These are phyloP conservation scores for Leptobrachium ailaonicum DNA, from an alignment of 2,113 vertebrate genomes.

Conservation along the genomic window DNA sequence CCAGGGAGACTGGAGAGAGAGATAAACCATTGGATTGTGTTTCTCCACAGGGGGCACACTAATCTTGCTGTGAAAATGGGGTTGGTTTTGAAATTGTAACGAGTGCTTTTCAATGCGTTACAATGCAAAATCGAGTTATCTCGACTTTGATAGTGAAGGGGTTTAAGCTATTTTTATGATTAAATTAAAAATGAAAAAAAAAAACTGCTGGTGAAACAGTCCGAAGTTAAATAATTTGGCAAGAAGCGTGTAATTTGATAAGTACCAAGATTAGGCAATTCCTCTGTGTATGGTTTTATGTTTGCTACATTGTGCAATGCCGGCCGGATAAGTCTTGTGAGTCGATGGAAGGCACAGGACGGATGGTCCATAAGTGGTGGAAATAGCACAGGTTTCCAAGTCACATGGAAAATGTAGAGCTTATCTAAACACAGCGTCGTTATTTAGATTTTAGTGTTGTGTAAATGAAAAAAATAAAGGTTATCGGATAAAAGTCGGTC, in stretches of 20 bases:
- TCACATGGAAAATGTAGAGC: conserved; percentile 2
- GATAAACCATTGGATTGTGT: no score
- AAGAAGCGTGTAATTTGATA: conserved; percentile 21
- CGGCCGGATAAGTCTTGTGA: neutral
- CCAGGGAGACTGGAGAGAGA: no score
- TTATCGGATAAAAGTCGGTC: conserved; percentile 27
- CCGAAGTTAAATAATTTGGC: conserved; percentile 28
- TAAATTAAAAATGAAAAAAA: conserved; percentile 3
- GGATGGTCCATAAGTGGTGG: neutral
- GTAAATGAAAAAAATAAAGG: conserved; percentile 5
- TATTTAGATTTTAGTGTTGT: conserved; percentile 14
- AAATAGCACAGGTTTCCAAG: neutral
- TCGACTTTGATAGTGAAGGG: no score
- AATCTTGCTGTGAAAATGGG: no score
- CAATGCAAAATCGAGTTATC: no score
- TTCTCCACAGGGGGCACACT: no score
- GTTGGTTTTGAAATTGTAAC: no score
- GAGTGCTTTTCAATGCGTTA: no score
- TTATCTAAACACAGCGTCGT: conserved; percentile 17
- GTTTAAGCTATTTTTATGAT: neutral
- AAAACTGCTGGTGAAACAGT: conserved; percentile 35
- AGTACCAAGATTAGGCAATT: conserved; percentile 27
- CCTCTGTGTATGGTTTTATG: conserved; percentile 14
- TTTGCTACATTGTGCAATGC: conserved; percentile 21
- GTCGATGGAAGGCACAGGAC: neutral